Base-by-base conservation (phyloP, 92 coral and sea anemone genomes). In the Actinostola sp. region DNA sequence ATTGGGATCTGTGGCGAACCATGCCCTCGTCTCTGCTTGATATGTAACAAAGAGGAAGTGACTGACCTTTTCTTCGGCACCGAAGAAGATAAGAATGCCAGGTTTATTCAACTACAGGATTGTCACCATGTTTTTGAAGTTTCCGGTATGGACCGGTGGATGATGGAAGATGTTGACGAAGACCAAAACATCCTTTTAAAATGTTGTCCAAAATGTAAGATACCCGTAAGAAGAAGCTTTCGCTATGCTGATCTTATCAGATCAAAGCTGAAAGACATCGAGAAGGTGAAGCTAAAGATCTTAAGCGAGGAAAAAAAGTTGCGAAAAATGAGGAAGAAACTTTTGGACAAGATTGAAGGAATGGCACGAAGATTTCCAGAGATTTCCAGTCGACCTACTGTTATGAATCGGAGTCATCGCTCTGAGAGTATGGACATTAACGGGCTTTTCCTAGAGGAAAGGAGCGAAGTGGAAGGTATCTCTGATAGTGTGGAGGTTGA, bases 1-100 rank as follows among this genome's bases (percentile, higher is more conserved):
- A 85, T 92, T 46, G 97, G 97, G 19, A 82, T 92, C 5, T 89
- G 97, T 48, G 97, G 96, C 33, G 98, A 93, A 69, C 90, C 89
- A 17, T 93, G 98, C 62, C 98, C 96, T 32, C 84, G 70, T 80
- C 56, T 83, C 33, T 93, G 98, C 75, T 33, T 90, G 62, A 60
- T 81, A 8, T 93, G 98, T 50, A 42, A 93, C 67, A 75, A 81
- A 51, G 80, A 86, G 30, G 70, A 84, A 68, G 93, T 93, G 14
- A 93, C 89, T n/a, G 89, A 84, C 27, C 49, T 85, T 60, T 74
- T 77, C 71, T 89, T 93, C 82, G 98, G 98, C 42, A 70, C 64
- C 34, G 96, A 93, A 66, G 93, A 84, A 20, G 88, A 77, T 15
- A 67, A 68, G 29, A 70, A 56, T 21, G 98, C 98, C 2, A 49